phyloP scores from a whole-genome alignment of 2,888 invertebrate genomes.

The Microctonus hyperodae region DNA sequence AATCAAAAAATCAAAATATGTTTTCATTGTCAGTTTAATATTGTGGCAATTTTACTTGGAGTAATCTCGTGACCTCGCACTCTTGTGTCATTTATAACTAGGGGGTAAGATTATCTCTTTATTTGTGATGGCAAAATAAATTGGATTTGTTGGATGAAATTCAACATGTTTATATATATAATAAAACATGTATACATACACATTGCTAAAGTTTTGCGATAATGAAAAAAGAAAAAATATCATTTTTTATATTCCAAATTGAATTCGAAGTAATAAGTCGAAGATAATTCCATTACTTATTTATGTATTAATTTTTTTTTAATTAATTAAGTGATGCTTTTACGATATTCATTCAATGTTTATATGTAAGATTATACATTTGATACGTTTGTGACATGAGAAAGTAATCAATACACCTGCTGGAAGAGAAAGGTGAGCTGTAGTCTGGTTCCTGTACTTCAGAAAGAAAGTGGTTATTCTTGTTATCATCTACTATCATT shows the following conservation, averaged over 20 bases:
- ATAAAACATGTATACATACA: too few relatives aligned
- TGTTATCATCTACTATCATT: slow-evolving; percentile 4
- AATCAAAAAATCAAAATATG: neutral
- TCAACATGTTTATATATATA: neutral
- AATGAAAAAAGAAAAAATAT: neutral
- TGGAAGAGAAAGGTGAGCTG: slow-evolving; percentile 23
- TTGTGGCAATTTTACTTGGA: neutral
- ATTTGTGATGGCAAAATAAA: neutral
- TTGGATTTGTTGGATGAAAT: neutral
- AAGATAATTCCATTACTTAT: too few relatives aligned
- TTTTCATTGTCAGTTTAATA: neutral
- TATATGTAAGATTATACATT: neutral
- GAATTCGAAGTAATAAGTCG: too few relatives aligned
- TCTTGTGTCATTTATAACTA: neutral
- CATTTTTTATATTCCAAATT: too few relatives aligned
- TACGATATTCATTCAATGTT: neutral
- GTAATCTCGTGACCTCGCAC: neutral
- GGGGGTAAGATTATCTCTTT: neutral
- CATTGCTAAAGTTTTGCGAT: neutral
- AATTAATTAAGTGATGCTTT: too few relatives aligned
- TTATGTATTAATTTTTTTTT: too few relatives aligned
- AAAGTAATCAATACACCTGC: neutral
- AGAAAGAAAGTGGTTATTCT: slow-evolving; percentile 12
- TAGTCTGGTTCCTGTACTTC: neutral
- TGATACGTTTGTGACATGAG: neutral